These are phyloP conservation scores for Aurelia aurita complex sp. Pacific DNA, from an alignment of 30 jellyfish, hydroid and myxozoan genomes.

Conservation along the genomic window DNA sequence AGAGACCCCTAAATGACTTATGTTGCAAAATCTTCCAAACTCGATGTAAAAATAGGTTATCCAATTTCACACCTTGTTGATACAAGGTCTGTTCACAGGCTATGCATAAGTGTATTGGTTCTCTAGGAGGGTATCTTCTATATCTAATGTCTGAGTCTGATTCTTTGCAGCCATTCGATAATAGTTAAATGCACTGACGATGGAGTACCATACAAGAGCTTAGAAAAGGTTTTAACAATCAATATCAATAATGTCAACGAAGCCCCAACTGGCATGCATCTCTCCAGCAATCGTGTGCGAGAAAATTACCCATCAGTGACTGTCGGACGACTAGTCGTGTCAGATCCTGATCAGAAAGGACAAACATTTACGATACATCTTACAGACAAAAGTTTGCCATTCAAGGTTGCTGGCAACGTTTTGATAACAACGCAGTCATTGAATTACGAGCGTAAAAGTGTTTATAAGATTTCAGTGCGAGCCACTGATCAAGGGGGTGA, in stretches of 20 bases:
- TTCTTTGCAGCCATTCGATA: constrained; percentile 19
- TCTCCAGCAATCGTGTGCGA: constrained; percentile 41
- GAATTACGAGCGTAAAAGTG: constrained; percentile 46
- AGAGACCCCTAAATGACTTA: too few species aligned
- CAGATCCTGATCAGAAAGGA: constrained; percentile 62
- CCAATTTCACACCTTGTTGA: too few species aligned
- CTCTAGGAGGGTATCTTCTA: too few species aligned
- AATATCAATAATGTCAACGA: constrained; percentile 72
- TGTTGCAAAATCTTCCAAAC: too few species aligned
- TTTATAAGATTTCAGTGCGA: constrained; percentile 18
- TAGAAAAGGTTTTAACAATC: constrained; percentile 37
- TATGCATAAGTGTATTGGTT: too few species aligned
- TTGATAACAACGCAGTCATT: constrained; percentile 37
- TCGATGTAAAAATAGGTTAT: too few species aligned
- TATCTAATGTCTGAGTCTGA: too few species aligned
- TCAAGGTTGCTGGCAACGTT: constrained; percentile 10
- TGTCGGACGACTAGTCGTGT: constrained; percentile 59
- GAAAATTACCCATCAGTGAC: constrained; percentile 45
- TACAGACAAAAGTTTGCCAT: constrained; percentile 11
- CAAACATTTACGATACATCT: constrained; percentile 30
- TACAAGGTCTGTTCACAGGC: too few species aligned
- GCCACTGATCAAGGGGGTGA: constrained; percentile 73
- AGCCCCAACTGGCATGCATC: constrained; percentile 61
- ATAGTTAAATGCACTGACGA: constrained; percentile 58
- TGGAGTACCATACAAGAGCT: constrained; percentile 65